phyloP scores from a whole-genome alignment of 2,797 vertebrate species.

The Setipinna tenuifilis region DNA sequence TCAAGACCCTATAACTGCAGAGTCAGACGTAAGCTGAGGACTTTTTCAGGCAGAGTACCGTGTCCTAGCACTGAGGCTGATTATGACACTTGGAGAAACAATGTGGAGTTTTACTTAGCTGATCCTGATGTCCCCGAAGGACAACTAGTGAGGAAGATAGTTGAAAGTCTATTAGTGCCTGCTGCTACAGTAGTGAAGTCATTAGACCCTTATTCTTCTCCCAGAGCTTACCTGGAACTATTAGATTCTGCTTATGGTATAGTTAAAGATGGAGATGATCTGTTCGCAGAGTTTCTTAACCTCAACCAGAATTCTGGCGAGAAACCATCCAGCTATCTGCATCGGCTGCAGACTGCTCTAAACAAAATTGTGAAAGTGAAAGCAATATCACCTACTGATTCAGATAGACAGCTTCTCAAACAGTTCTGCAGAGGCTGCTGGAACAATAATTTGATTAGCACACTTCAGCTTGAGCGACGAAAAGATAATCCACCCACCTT shows the following conservation, averaged over 20 bases:
- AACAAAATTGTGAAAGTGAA: not conserved
- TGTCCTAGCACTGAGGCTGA: conserved; percentile 33
- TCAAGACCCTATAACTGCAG: too few relatives aligned
- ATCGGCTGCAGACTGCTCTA: conserved; percentile 31
- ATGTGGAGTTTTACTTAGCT: conserved; percentile 33
- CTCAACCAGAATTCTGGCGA: conserved; percentile 33
- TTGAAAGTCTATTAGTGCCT: conserved; percentile 42
- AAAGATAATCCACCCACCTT: conserved; percentile 41
- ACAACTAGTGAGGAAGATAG: conserved; percentile 30
- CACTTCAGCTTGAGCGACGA: conserved; percentile 32
- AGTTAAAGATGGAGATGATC: conserved; percentile 46
- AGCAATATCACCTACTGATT: not conserved
- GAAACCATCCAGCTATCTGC: conserved; percentile 43
- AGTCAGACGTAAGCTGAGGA: not conserved
- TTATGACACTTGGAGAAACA: conserved; percentile 30
- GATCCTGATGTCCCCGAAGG: conserved; percentile 37
- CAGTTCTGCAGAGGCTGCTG: conserved; percentile 47
- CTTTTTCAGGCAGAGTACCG: conserved; percentile 41
- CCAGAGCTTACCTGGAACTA: conserved; percentile 10
- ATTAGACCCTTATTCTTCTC: not conserved
- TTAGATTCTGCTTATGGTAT: conserved; percentile 46
- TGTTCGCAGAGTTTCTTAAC: conserved; percentile 44
- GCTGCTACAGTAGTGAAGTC: conserved; percentile 44
- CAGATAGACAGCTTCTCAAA: conserved; percentile 19
- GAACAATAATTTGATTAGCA: conserved; percentile 22